phyloP scores from a whole-genome alignment of 2,113 vertebrate species.

The Coregonus clupeaformis region DNA sequence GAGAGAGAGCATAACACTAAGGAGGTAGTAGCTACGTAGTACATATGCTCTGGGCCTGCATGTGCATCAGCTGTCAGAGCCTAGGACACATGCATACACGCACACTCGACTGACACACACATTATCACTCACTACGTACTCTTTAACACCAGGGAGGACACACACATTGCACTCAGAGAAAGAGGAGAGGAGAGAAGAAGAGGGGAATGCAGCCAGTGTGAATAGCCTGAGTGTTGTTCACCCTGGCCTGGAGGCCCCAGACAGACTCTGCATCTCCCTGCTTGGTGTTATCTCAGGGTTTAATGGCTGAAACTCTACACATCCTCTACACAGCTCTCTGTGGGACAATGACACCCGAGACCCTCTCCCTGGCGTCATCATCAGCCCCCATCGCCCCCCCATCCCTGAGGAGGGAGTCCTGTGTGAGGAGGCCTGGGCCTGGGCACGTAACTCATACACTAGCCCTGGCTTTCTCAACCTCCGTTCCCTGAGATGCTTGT shows the following conservation, averaged over 20 bases:
- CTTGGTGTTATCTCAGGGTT: conserved; percentile 31
- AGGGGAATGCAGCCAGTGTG: no score
- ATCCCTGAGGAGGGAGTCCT: not conserved
- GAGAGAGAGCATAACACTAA: conserved; percentile 5
- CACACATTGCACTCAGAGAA: conserved; percentile 15
- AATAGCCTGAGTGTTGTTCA: conserved; percentile 19
- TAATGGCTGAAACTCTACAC: conserved; percentile 33
- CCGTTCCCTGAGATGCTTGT: no score
- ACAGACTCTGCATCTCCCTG: conserved; percentile 17
- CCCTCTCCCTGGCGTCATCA: conserved; percentile 6
- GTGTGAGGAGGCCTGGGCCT: conserved; percentile 32
- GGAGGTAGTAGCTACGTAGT: conserved; percentile 17
- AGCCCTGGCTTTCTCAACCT: conserved; percentile 8
- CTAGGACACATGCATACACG: conserved; percentile 20
- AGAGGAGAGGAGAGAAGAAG: no score
- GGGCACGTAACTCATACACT: conserved; percentile 44
- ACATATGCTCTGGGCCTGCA: not conserved
- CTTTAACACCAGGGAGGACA: conserved; percentile 2
- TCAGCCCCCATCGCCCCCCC: not conserved
- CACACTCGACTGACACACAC: conserved; percentile 19
- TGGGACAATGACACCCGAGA: conserved; percentile 13
- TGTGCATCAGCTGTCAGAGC: not conserved
- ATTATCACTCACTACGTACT: not conserved
- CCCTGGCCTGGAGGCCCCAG: not conserved
- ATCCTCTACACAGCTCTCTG: conserved; percentile 24